Conservation (phyloP, 1,140 invertebrate genomes). For the Battus philenor region DNA sequence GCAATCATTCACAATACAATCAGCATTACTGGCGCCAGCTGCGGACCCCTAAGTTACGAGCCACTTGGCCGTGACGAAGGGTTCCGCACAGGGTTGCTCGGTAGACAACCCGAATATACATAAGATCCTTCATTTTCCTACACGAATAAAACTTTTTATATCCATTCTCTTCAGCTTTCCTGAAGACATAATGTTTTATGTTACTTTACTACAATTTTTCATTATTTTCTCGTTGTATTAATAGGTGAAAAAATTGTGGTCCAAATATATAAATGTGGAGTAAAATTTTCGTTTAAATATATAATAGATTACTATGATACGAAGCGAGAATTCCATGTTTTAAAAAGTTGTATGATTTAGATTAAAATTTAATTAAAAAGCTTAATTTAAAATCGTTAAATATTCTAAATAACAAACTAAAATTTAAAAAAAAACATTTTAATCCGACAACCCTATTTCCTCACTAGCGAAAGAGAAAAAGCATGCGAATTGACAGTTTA, state of each 20-base stretch:
- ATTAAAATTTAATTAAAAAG: too few species aligned
- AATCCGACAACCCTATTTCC: constrained; percentile 14
- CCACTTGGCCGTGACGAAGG: constrained; percentile 47
- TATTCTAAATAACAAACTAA: too few species aligned
- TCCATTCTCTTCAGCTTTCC: neutral
- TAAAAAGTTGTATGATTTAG: too few species aligned
- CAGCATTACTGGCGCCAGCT: constrained; percentile 60
- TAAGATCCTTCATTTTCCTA: neutral
- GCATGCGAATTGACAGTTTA: constrained; percentile 62
- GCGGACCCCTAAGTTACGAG: constrained; percentile 57
- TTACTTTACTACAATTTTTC: neutral
- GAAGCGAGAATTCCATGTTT: too few species aligned
- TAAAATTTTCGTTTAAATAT: too few species aligned
- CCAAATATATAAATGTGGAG: too few species aligned
- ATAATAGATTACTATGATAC: too few species aligned
- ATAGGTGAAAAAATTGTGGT: neutral
- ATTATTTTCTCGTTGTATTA: neutral
- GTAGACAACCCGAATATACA: constrained; percentile 3
- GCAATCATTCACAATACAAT: constrained; percentile 55
- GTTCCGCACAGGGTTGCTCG: constrained; percentile 20
- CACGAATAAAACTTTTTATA: too few species aligned
- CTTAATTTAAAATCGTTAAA: too few species aligned
- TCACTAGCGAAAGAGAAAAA: constrained; percentile 23
- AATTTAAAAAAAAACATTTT: too few species aligned
- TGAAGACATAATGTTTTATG: neutral